Percentiles rank a stretch among this genome's conserved stretches.
These are phyloP conservation scores for Toxotes chatareus DNA, from an alignment of 2,113 vertebrate species.

Conservation along the genomic window DNA sequence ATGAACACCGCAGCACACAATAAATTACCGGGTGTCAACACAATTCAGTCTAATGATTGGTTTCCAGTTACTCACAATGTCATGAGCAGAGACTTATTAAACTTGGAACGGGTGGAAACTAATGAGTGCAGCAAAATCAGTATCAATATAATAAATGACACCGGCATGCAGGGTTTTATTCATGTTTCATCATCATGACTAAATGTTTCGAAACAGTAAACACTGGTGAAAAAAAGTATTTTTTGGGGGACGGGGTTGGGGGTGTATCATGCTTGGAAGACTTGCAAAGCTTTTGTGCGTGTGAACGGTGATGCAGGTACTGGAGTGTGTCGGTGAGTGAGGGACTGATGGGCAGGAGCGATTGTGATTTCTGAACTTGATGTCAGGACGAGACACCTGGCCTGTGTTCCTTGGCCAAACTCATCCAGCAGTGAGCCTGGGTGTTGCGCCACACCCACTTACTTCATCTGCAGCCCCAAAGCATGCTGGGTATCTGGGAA, in stretches of 20 bases:
- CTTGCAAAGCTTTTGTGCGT: not conserved
- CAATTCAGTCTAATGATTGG: slow-evolving; percentile 20
- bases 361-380: slow-evolving; percentile 53
- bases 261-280: not conserved
- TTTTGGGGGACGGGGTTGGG: not conserved
- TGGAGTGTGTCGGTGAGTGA: slow-evolving; percentile 8
- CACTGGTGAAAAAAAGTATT: not conserved
- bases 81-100: slow-evolving; percentile 26
- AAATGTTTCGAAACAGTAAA: slow-evolving; percentile 2
- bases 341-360: slow-evolving; percentile 7
- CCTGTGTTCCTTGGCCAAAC: slow-evolving; percentile 37
- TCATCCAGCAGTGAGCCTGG: slow-evolving; percentile 43
- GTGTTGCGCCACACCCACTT: slow-evolving; percentile 55
- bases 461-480: slow-evolving; percentile 81
- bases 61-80: slow-evolving; percentile 24
- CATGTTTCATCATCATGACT: slow-evolving; percentile 33
- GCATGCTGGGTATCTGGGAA: slow-evolving; percentile 83
- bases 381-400: slow-evolving; percentile 44
- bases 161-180: slow-evolving; percentile 49
- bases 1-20: slow-evolving; percentile 31
- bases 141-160: slow-evolving; percentile 38
- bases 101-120: slow-evolving; percentile 21
- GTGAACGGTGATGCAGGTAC: not conserved
- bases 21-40: slow-evolving; percentile 8
- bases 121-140: slow-evolving; percentile 26